Evolutionary conservation across 2,797 vertebrate species (phyloP).

Genomic region (Diceros bicornis): DNA sequence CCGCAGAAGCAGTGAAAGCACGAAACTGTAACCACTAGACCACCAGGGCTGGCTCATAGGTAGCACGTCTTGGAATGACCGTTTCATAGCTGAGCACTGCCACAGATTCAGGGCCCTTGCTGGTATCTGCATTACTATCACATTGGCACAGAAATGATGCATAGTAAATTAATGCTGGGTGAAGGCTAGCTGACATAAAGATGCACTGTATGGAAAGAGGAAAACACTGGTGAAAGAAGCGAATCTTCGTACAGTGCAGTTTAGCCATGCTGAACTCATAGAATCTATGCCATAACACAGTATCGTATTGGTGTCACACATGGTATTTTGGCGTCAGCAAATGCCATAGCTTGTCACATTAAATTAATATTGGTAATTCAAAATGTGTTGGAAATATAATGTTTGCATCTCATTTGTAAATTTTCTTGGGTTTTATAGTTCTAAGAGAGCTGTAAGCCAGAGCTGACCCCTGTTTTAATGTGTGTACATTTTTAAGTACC

Average conservation of each 20-base stretch:
- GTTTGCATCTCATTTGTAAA: not conserved
- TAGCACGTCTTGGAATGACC: not conserved
- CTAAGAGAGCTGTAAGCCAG: not conserved
- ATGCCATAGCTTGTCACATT: not conserved
- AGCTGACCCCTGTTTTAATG: not conserved
- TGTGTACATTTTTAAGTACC: not conserved
- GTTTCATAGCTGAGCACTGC: not conserved
- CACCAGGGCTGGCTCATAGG: not conserved
- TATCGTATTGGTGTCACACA: not conserved
- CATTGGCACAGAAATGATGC: not conserved
- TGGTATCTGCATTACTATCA: not conserved
- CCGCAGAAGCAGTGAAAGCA: too few relatives aligned
- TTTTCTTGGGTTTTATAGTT: not conserved
- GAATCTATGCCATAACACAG: not conserved
- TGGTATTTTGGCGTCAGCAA: not conserved
- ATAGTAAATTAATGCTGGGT: not conserved
- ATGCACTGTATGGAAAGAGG: not conserved
- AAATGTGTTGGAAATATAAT: not conserved
- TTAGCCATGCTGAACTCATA: not conserved
- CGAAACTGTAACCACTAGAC: too few relatives aligned
- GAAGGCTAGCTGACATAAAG: not conserved
- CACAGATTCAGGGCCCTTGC: not conserved
- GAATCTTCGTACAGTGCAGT: rapidly evolving
- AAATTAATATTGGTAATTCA: not conserved
- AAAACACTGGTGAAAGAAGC: not conserved